phyloP scores from a whole-genome alignment of 1,140 invertebrate species.

The Macrotrachela quadricornifera region DNA sequence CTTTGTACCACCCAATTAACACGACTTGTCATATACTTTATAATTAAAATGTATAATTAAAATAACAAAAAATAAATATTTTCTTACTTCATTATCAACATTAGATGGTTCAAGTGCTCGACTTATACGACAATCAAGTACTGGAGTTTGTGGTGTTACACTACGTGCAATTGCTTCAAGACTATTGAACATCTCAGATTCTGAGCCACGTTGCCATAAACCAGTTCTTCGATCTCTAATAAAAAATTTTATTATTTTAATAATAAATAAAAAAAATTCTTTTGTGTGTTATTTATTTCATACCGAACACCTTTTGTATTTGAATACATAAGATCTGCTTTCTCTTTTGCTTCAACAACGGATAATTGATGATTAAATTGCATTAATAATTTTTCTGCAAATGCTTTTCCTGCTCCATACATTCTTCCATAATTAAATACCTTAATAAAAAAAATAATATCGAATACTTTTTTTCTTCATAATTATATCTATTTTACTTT shows the following conservation, averaged over 20 bases:
- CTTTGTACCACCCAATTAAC: constrained; percentile 98
- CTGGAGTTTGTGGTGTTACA: constrained; percentile 51
- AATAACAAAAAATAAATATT: neutral
- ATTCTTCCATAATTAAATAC: constrained; percentile 83
- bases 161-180: constrained; percentile 66
- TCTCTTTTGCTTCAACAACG: constrained; percentile 49
- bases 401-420: constrained; percentile 82
- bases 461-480: neutral
- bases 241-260: neutral
- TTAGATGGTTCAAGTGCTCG: constrained; percentile 52
- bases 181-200: constrained; percentile 91
- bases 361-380: constrained; percentile 73
- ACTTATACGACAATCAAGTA: constrained; percentile 58
- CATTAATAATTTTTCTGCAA: constrained; percentile 64
- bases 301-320: constrained; percentile 50
- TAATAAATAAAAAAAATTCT: neutral
- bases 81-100: constrained; percentile 30
- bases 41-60: constrained; percentile 8
- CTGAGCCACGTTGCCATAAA: constrained; percentile 56
- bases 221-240: neutral
- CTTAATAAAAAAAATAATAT: constrained; percentile 14
- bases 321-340: constrained; percentile 67
- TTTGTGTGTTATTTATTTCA: neutral
- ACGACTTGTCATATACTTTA: constrained; percentile 64
- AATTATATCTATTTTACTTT: constrained; percentile 34